A percentile compares a stretch with the other conserved stretches of the same genome.
phyloP scores from a whole-genome alignment of 2,113 vertebrate species.

The Lagopus muta region DNA sequence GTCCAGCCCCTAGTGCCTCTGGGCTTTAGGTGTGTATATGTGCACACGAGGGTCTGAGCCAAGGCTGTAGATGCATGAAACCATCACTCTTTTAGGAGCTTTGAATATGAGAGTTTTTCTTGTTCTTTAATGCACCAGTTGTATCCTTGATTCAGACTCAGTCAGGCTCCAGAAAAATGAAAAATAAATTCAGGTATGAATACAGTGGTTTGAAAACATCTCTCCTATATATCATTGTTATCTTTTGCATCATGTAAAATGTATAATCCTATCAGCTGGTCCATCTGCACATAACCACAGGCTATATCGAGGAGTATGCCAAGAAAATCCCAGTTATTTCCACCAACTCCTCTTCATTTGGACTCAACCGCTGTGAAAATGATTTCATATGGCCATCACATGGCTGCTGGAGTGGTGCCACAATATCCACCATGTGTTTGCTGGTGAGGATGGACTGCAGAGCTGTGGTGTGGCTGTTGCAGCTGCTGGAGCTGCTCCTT shows the following conservation, averaged over 20 bases:
- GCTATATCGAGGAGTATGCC: not conserved
- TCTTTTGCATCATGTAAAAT: not conserved
- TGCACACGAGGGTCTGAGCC: not conserved
- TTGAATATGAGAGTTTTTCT: not conserved
- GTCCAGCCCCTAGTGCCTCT: not conserved
- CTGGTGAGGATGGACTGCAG: not conserved
- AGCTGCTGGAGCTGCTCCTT: not conserved
- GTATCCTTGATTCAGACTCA: not conserved
- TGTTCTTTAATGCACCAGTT: not conserved
- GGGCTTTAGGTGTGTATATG: not conserved
- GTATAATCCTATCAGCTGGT: not conserved
- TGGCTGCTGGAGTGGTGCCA: not conserved
- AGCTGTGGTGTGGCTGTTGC: not conserved
- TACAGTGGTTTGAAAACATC: not conserved
- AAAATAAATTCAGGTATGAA: not conserved
- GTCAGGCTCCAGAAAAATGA: not conserved
- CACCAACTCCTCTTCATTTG: not conserved
- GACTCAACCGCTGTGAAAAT: not conserved
- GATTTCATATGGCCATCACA: not conserved
- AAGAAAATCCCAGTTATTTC: not conserved
- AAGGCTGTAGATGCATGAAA: not conserved
- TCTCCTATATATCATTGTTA: not conserved
- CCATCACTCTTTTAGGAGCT: not conserved
- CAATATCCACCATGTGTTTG: not conserved
- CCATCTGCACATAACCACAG: conserved; percentile 1